These are phyloP conservation scores for Trichonephila clavata DNA, from an alignment of 1,140 invertebrate genomes.

Conservation along the genomic window DNA sequence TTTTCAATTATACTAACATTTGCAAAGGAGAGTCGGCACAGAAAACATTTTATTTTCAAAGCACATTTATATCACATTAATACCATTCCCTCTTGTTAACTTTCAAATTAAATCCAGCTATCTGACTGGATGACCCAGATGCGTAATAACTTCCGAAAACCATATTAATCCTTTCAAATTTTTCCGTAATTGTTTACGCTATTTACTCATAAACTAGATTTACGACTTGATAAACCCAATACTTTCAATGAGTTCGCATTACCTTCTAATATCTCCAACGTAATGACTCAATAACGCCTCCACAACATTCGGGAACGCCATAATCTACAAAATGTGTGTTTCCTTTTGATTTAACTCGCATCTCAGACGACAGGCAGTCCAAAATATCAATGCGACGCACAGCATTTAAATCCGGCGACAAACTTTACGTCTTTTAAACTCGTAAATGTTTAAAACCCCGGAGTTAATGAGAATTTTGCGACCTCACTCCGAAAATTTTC, in stretches of 20 bases:
- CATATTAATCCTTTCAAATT: background rate
- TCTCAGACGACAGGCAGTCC: background rate
- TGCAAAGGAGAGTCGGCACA: too few relatives aligned
- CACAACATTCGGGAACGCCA: background rate
- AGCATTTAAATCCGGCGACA: background rate
- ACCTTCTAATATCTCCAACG: background rate
- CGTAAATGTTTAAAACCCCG: background rate
- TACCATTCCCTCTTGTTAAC: too few relatives aligned
- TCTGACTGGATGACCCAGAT: background rate
- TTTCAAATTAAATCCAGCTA: background rate
- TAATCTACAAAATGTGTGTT: background rate
- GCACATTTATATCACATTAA: too few relatives aligned
- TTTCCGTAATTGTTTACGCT: background rate
- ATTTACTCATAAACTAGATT: background rate
- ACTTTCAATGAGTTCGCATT: background rate
- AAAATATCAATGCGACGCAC: background rate
- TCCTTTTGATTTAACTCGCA: background rate
- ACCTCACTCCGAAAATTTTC: background rate
- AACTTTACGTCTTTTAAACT: slow-evolving; percentile 7
- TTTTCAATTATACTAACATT: too few relatives aligned
- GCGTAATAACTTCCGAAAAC: background rate
- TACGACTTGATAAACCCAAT: background rate
- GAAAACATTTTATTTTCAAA: too few relatives aligned
- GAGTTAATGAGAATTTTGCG: slow-evolving; percentile 23
- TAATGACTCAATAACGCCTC: background rate